Percentiles rank a stretch among this genome's conserved stretches.
Evolutionary conservation across 2,888 invertebrate species (phyloP).

Genomic region (Camponotus fellah): DNA sequence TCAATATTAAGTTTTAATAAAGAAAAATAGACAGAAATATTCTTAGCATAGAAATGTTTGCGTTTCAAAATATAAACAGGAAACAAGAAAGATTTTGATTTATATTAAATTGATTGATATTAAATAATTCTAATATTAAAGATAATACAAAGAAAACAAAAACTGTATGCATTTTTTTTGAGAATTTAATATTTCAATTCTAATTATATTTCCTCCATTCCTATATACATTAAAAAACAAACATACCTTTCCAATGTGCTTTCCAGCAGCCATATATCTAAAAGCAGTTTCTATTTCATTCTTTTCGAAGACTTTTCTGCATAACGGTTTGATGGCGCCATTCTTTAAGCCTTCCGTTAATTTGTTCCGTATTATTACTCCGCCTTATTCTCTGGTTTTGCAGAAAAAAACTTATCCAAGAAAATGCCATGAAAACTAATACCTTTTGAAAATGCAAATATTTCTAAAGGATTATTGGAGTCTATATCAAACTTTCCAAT

Average conservation of each 20-base stretch:
- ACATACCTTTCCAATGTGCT: slow-evolving; percentile 93
- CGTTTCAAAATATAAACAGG: too few species aligned
- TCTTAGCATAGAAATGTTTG: too few species aligned
- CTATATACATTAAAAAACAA: not conserved
- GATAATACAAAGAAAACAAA: too few species aligned
- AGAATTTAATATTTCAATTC: not conserved
- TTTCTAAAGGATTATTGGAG: slow-evolving; percentile 89
- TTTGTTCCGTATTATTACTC: not conserved
- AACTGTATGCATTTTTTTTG: not conserved
- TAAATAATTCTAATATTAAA: too few species aligned
- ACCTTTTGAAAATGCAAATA: slow-evolving; percentile 91
- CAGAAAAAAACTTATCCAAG: slow-evolving; percentile 90
- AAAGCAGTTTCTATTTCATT: not conserved
- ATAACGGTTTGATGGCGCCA: not conserved
- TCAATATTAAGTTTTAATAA: too few species aligned
- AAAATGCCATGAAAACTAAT: slow-evolving; percentile 93
- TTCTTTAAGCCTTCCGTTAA: not conserved
- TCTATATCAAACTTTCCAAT: slow-evolving; percentile 95
- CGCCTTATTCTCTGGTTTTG: slow-evolving; percentile 83
- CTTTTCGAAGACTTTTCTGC: not conserved
- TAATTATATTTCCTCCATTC: not conserved
- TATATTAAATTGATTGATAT: too few species aligned
- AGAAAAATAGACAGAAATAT: too few species aligned
- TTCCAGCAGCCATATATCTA: slow-evolving; percentile 89
- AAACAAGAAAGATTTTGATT: too few species aligned